Evolutionary conservation across 2,113 vertebrate species (phyloP), one percentile per base, ranked within the genome.

Genomic region (Rhabdomys dilectus): DNA sequence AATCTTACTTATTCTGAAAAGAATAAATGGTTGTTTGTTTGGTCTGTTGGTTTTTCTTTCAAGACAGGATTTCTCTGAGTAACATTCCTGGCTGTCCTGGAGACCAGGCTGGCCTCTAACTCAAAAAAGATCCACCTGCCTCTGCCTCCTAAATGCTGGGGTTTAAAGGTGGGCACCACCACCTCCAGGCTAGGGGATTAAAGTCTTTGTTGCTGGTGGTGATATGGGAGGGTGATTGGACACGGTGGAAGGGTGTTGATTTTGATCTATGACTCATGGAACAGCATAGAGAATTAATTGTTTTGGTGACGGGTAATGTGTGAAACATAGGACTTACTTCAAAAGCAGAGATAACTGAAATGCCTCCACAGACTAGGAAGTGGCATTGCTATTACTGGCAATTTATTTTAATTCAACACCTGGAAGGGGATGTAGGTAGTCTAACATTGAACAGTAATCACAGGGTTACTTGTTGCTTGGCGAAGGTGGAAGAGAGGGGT

Each of bases 1-100:
- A 93, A 86, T 36, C 77, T 86, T 76, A 97, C 31, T 94, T 91
- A 95, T 60, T 22, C 17, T 66, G 80, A 93, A 82, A 86, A 31
- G 11, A 92, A 7, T 77, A 36, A 82, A 60, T 31, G 31, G 21
- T 80, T 80, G 39, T 94, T 26, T 68, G 26, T 1, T 66, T 66
- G 64, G 11, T 31, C 31, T 4, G 31, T 68, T 68, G 66, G 64
- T 1, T 12, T 68, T 31, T 68, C 15, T 68, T 68, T 34, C 31
- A 68, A 68, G 66, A 68, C 31, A 17, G 36, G 70, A n/a, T 72
- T n/a, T 72, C 70, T 21, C 19, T 21, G 17, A n/a, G 31, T 39
- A n/a, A 66, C 60, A 62, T 29, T 66, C 29, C 64, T 66, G 26
- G 64, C 66, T 34, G 31, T 68, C 29, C 66, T 34, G 29, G 66